Base-by-base conservation (phyloP, 2,797 vertebrate species). In the Hippoglossus hippoglossus region DNA sequence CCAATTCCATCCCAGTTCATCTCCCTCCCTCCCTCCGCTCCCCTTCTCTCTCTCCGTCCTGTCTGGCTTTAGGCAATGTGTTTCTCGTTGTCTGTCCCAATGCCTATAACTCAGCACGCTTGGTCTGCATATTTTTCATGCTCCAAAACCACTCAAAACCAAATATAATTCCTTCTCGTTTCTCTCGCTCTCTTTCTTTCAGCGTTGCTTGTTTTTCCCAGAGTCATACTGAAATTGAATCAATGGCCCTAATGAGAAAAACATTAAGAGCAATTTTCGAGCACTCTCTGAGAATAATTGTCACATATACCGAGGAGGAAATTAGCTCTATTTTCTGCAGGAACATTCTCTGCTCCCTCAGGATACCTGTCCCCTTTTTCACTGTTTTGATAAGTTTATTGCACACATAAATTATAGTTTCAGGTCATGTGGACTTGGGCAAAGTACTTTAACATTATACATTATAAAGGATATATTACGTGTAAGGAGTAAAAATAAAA, bases 301-400 rank as follows among this genome's bases (percentile, higher is more conserved):
- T 84, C 79, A 71, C 69, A 66, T 71, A 79, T 78, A 85, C 71
- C 86, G 77, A n/a, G 63, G 70, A 84, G 87, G 79, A 87, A 86
- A 88, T 79, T 51, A 81, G 65, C 68, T 79, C 64, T 64, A 25
- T 77, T 80, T 89, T 82, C 80, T 75, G 63, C 67, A 55, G 74
- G 77, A 86, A 88, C 63, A 64, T 84, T 87, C 87, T 72, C 65
- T 12, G 54, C 72, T 88, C 84, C 82, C 84, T 78, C 66, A 66
- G 90, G 88, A 91, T 89, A 80, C 85, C 87, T 84, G 90, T 90
- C 69, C 90, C 87, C 1, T 16, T 73, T 87, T 92, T 84, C 79
- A 87, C 73, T 91, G 80, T 85, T 88, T 83, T 87, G 84, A 91
- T 89, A 92, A 90, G 81, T 92, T 92, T 88, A 88, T 87, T 80